Base-by-base conservation (phyloP, 2,113 vertebrate species). In the Eonycteris spelaea region DNA sequence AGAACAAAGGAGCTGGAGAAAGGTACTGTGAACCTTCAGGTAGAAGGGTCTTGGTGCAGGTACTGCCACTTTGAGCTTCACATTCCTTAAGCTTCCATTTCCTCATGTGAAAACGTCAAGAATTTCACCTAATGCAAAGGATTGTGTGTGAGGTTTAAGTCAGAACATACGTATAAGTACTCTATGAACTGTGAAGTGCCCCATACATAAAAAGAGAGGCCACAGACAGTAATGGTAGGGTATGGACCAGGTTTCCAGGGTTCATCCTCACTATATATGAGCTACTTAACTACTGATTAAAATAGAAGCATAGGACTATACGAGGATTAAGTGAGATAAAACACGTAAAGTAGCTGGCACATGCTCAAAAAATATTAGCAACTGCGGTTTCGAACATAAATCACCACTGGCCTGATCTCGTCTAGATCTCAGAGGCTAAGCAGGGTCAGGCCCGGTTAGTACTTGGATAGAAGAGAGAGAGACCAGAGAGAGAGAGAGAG, bases 331-430 rank as follows among this genome's bases (percentile, higher is more conserved):
- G 30, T 55, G 40, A 86, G 80, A 78, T 57, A 77, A 68, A 95
- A 92, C 33, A 70, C 1, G 15, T 40, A 83, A 90, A 86, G 22
- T 45, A 83, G 38, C 67, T 2, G 51, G 21, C 6, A 77, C 10
- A 68, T 8, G 48, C 28, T 82, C 38, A 63, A 83, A 84, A 85
- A 77, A 30, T 73, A 78, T 43, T 70, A 71, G n/a, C n/a, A 61
- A 86, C 13, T 82, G n/a, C 77, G 38, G 11, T 86, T 96, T 33
- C 86, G 40, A 90, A 86, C 63, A 96, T 45, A 26, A 92, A 61
- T 77, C 61, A 74, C 73, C n/a, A 92, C 1, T 91, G 28, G 45
- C 51, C 51, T 1, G 15, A 51, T 51, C 51, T 51, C 4, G 15
- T 51, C 51, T 51, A n/a, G 51, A 16, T 16, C 51, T 51, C 51